Evolutionary conservation across 2,797 vertebrate species (phyloP).

Genomic region (Acipenser ruthenus): DNA sequence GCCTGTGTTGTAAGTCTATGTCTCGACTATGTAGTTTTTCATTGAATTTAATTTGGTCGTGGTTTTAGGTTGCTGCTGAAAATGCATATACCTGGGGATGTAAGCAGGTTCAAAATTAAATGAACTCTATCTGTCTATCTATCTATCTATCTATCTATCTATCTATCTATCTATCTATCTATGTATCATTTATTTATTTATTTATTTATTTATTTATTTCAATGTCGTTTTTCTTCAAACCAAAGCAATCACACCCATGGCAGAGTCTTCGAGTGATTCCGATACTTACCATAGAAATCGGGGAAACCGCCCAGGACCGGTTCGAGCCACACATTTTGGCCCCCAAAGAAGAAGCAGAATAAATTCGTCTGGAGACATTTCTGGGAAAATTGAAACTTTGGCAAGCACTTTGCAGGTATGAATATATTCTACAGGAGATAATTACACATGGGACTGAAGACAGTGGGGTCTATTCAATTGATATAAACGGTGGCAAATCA

Average conservation of each 20-base stretch:
- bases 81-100: background rate
- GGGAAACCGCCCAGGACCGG: constrained; percentile 39
- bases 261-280: constrained; percentile 77
- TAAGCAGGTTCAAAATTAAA: background rate
- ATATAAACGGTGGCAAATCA: too few relatives aligned
- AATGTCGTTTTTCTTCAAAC: background rate
- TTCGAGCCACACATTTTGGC: constrained; percentile 46
- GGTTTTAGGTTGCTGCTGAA: too few relatives aligned
- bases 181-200: background rate
- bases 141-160: too few relatives aligned
- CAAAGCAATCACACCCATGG: constrained; percentile 50
- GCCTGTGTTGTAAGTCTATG: too few relatives aligned
- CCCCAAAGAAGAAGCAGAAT: constrained; percentile 25
- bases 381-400: constrained; percentile 80
- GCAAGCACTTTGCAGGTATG: constrained; percentile 82
- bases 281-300: constrained; percentile 52
- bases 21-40: too few relatives aligned
- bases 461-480: too few relatives aligned
- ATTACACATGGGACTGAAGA: too few relatives aligned
- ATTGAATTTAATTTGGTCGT: too few relatives aligned
- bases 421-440: too few relatives aligned
- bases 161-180: background rate
- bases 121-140: too few relatives aligned
- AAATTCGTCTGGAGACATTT: constrained; percentile 51
- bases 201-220: background rate